Evolutionary conservation across 2,888 invertebrate genomes (phyloP), one percentile per base, ranked within the genome.

Genomic region (Clepsis dumicolana): DNA sequence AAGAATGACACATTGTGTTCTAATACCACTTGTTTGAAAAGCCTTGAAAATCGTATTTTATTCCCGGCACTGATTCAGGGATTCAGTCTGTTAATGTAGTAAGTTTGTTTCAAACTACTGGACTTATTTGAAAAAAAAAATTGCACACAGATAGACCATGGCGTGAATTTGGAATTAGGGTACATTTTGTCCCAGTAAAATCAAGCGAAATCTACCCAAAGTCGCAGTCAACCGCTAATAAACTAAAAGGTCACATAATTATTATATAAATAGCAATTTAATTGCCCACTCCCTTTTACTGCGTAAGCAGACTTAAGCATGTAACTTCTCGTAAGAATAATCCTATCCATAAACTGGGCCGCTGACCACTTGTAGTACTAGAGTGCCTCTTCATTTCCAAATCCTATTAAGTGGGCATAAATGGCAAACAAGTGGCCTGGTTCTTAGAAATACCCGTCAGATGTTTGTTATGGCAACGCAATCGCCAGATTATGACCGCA

Each of bases 391-490:
- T 68, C 56, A 38, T 57, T 60, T 53, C 57, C 57, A 44, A 59
- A 41, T 64, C 63, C 41, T 41, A 68, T 68, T 41, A 68, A 57
- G 57, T 53, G 57, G 57, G 57, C 52, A 56, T 68, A 41, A 59
- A 64, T 59, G 64, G 63, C 59, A 38, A 56, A 59, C 59, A 53
- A 68, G 48, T 57, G 63, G 62, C 41, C 16, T 18, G 32, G 25
- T 65, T 52, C 38, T 41, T 38, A 5, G 38, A 57, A 24, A 60
- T 41, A 50, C 24, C 8, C 52, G 68, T 64, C 68, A 68, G 63
- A 57, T 68, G 68, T 68, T 68, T 68, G 50, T 68, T 68, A 68
- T 52, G 41, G 59, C 57, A 52, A 38, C 41, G 53, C 32, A 57
- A 65, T 27, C 38, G 25, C 54, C 50, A 52, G 35, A 57, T 57